Conservation (phyloP, 2,888 invertebrate species). For the Venustoraphidia nigricollis region DNA sequence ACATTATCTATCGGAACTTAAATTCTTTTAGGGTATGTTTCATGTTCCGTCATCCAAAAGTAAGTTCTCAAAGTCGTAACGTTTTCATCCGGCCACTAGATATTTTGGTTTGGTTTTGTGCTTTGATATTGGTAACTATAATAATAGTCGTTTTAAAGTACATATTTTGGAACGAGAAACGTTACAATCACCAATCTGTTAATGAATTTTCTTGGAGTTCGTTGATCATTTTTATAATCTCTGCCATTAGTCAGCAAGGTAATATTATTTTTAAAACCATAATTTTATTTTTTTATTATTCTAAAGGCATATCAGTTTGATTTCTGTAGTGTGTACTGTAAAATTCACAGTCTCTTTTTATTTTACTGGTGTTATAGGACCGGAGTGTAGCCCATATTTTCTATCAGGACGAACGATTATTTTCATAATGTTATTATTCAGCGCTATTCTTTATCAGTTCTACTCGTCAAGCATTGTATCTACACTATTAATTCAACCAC, state of each 20-base stretch:
- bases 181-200: conserved; percentile 1
- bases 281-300: too few relatives aligned
- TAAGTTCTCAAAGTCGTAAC: conserved; percentile 15
- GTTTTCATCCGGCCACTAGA: conserved; percentile 20
- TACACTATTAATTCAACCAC: conserved; percentile 9
- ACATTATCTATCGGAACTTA: neutral
- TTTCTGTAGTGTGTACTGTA: too few relatives aligned
- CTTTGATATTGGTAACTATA: conserved; percentile 10
- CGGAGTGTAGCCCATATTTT: conserved; percentile 14
- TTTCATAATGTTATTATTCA: conserved; percentile 16
- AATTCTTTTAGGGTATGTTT: conserved; percentile 17
- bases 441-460: conserved; percentile 12
- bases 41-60: conserved; percentile 19
- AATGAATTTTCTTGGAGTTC: conserved; percentile 15
- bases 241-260: conserved; percentile 23
- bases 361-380: conserved; percentile 12
- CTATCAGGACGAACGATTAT: conserved; percentile 18
- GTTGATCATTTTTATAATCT: conserved; percentile 15
- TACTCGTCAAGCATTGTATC: conserved; percentile 14
- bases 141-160: conserved; percentile 15
- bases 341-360: too few relatives aligned
- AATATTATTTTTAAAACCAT: neutral
- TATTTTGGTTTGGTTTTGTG: conserved; percentile 17
- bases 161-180: conserved; percentile 13
- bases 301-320: too few relatives aligned